Base-by-base conservation (phyloP, 2,113 vertebrate genomes). In the Gallinago paraguaiae region DNA sequence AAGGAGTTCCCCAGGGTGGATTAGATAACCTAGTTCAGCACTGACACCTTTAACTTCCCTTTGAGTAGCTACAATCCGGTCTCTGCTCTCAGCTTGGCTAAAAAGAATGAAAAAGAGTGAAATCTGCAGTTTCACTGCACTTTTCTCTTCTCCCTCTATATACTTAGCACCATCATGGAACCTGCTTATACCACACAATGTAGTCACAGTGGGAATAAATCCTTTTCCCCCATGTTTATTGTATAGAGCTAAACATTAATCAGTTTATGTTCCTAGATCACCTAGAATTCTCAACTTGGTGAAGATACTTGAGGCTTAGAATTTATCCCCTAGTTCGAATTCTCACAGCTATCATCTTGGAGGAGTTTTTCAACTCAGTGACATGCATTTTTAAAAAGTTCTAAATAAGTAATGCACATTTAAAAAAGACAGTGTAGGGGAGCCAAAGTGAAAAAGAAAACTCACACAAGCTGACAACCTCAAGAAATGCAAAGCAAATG, bases 331-430 rank as follows among this genome's bases (percentile, higher is more conserved):
- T 63, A 4, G 35, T 68, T 70, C 81, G 28, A 74, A 59, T 94
- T 92, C 70, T 78, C 51, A 68, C 41, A 85, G 30, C 27, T 82
- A 12, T 80, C 82, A 90, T 76, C 30, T 65, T 17, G 1, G 37
- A 69, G 17, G n/a, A 90, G 39, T 69, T 92, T 93, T 96, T 82
- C 63, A 72, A 72, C 53, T 39, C 57, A 69, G 53, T 45, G 27
- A 30, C 63, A 92, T 80, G 17, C 50, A 92, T 95, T 96, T 96
- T 96, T 86, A 18, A 95, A 57, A 90, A 76, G 78, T 80, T 93
- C 33, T 86, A 76, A 93, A 95, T 93, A 92, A 94, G 50, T 93
- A 90, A 95, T 82, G 37, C 15, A 70, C 25, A 65, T 92, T 78
- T 95, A 30, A 30, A 76, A 91, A 90, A 69, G 37, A 82, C n/a